Evolutionary conservation across 2,888 invertebrate species (phyloP).

Genomic region (Stenurella melanura): DNA sequence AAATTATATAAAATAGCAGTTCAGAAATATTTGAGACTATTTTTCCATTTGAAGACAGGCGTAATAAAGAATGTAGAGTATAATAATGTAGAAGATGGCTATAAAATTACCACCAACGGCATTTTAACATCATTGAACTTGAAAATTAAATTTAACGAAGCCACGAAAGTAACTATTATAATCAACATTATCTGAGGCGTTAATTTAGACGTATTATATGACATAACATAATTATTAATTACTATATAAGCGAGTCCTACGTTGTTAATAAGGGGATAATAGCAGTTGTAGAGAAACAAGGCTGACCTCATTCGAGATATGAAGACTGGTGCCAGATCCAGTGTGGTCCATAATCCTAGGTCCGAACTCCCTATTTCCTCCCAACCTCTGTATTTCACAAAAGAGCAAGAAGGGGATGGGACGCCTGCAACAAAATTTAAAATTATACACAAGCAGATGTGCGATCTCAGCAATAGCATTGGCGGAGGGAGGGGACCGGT

Average conservation of each 20-base stretch:
- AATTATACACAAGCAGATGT: neutral
- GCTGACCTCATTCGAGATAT: conserved; percentile 75
- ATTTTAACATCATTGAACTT: neutral
- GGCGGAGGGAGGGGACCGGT: no score
- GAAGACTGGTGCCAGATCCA: conserved; percentile 74
- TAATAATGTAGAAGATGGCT: neutral
- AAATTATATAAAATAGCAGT: no score
- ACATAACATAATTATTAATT: neutral
- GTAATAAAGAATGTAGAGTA: no score
- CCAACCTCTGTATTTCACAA: conserved; percentile 74
- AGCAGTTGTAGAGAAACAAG: neutral
- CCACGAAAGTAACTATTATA: neutral
- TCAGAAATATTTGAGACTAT: no score
- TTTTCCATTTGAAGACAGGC: no score
- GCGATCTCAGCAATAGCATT: no score
- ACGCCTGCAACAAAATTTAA: conserved; percentile 69
- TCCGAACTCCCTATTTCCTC: conserved; percentile 72
- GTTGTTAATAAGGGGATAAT: neutral
- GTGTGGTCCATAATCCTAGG: conserved; percentile 73
- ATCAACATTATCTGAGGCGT: neutral
- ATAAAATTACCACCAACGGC: neutral
- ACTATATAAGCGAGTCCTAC: neutral
- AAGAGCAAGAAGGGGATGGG: conserved; percentile 73
- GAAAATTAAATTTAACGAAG: neutral
- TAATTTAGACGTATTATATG: neutral